These are phyloP conservation scores for Corythornis madagascariensis DNA, from an alignment of 2,113 vertebrate species.

Conservation along the genomic window DNA sequence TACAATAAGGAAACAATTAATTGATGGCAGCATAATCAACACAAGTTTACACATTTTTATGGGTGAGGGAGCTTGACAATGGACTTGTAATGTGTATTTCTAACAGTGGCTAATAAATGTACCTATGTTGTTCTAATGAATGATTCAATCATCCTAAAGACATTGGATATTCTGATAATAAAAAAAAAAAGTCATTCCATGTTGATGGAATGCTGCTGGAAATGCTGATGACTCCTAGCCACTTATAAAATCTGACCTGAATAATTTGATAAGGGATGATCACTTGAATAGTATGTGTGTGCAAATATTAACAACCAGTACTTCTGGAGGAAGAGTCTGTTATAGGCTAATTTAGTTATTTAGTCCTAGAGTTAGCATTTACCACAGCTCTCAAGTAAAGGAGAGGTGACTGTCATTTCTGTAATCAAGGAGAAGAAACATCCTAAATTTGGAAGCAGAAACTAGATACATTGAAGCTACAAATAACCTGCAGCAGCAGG, in stretches of 20 bases:
- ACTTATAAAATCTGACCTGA: neutral
- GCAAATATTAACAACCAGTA: neutral
- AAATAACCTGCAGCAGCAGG: slow-evolving; percentile 30
- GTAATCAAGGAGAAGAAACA: neutral
- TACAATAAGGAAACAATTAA: neutral
- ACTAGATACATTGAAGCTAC: slow-evolving; percentile 21
- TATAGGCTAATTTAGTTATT: neutral
- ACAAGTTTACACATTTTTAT: neutral
- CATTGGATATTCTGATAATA: neutral
- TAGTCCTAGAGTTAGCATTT: neutral
- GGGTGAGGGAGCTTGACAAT: neutral
- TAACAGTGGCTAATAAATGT: neutral
- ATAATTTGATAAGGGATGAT: neutral
- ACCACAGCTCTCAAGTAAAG: neutral
- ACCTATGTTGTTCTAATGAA: neutral
- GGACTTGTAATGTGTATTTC: neutral
- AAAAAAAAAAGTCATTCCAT: neutral
- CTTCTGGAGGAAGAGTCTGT: neutral
- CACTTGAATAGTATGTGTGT: neutral
- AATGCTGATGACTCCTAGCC: neutral
- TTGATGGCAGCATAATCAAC: neutral
- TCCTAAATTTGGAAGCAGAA: slow-evolving; percentile 50
- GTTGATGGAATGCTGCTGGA: neutral
- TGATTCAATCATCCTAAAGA: neutral
- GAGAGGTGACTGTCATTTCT: neutral